Evolutionary conservation across 2,113 vertebrate genomes (phyloP).

Genomic region (Muscicapa adusta): DNA sequence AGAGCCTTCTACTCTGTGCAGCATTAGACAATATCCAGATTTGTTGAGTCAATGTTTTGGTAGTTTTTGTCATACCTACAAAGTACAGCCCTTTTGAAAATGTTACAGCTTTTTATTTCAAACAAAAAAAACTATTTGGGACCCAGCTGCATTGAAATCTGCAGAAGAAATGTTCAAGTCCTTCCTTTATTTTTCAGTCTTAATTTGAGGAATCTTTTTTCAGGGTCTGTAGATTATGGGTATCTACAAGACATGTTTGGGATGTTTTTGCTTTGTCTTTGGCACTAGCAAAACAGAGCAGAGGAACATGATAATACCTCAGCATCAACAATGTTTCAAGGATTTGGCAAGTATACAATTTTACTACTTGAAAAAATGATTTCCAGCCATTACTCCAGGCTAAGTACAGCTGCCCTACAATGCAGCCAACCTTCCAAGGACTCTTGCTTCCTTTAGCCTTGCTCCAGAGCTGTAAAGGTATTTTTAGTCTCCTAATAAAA

Average conservation of each 20-base stretch:
- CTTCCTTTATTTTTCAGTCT: background rate
- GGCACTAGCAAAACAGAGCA: background rate
- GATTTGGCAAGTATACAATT: background rate
- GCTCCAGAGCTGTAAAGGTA: background rate
- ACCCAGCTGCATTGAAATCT: background rate
- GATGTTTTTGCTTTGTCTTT: background rate
- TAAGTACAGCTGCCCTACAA: background rate
- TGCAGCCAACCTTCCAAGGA: background rate
- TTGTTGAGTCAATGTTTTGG: background rate
- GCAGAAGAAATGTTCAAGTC: background rate
- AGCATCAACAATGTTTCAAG: background rate
- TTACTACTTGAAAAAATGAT: background rate
- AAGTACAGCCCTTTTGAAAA: background rate
- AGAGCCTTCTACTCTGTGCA: background rate
- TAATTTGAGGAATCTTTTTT: background rate
- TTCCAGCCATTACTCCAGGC: background rate
- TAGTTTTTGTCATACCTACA: background rate
- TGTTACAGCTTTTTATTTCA: background rate
- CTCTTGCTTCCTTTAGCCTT: background rate
- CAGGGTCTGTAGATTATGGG: background rate
- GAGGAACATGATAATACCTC: background rate
- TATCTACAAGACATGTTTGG: background rate
- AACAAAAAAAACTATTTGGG: background rate
- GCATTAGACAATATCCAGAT: background rate
- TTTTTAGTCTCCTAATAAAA: background rate